Conservation (phyloP, 2,797 vertebrate genomes). For the Carcharodon carcharias region DNA sequence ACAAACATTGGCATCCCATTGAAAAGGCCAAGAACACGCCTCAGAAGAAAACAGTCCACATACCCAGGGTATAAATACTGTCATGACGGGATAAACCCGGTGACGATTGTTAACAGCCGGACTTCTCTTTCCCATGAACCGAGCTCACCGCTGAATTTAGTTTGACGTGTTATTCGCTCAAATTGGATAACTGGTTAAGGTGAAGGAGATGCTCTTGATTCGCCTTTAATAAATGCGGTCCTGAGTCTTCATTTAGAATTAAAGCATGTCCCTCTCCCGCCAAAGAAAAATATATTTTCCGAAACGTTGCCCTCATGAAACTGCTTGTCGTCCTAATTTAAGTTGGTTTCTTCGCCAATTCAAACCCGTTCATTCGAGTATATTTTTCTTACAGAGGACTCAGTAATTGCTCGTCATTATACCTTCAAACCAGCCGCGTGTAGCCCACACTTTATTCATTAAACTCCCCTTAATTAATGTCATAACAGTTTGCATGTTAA, state of each 20-base stretch:
- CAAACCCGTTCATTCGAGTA: not conserved
- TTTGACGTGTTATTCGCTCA: not conserved
- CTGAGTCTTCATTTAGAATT: not conserved
- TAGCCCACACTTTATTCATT: not conserved
- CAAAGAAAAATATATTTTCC: not conserved
- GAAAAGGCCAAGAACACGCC: not conserved
- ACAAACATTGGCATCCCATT: not conserved
- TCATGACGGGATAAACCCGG: not conserved
- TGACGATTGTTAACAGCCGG: not conserved
- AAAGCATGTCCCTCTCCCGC: too few species aligned
- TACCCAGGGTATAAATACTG: not conserved
- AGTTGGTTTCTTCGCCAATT: not conserved
- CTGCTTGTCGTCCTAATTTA: not conserved
- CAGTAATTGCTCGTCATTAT: not conserved
- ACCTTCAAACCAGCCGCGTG: not conserved
- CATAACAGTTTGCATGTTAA: slow-evolving; percentile 7
- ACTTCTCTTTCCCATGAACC: not conserved
- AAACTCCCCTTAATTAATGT: slow-evolving; percentile 10
- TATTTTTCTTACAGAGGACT: not conserved
- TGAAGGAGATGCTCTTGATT: not conserved
- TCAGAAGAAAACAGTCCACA: not conserved
- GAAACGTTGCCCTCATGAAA: not conserved
- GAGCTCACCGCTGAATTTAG: not conserved
- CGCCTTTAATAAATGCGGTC: not conserved
- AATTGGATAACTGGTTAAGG: not conserved